Base-by-base conservation (phyloP, 1,140 invertebrate genomes). In the Tetragnatha versicolor region DNA sequence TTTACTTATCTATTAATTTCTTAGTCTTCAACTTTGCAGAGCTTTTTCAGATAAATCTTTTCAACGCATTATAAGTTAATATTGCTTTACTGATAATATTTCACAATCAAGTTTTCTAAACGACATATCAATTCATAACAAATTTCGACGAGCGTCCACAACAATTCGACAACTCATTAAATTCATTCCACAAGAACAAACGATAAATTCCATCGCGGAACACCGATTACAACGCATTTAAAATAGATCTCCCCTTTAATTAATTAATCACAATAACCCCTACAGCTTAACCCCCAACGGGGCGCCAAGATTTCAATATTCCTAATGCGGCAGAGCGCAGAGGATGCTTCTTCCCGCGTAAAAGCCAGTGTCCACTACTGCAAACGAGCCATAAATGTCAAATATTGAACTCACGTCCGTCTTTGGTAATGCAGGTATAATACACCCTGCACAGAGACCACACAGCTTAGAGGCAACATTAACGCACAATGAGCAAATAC, bases 401-500 rank as follows among this genome's bases (percentile, higher is more conserved):
- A 68, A 68, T 68, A 68, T 68, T 68, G 65, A 51, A 49, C 65
- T 51, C 65, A 33, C 65, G 65, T 47, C 33, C 47, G 35, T 29
- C 65, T 49, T 68, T 29, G 60, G 37, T 63, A 63, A 63, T 63
- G 37, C 60, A 63, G 60, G 42, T 33, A 63, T 63, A 35, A 63
- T 63, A 49, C 22, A 68, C 14, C 25, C 9, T n/a, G 42, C 25
- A 68, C 35, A n/a, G n/a, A n/a, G n/a, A 42, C 29, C 45, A 68
- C 45, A 68, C 39, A 47, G 65, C 65, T 68, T 51, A 47, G 65
- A 68, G 65, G 65, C 33, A 68, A 51, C 65, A 68, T 68, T 70
- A 70, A 70, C 68, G 68, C 68, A 70, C 68, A 70, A 70, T 70
- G 68, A 70, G 68, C 68, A 70, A 70, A 70, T 70, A 70, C 68